Percentiles rank a stretch among this genome's conserved stretches.
These are phyloP conservation scores for Coregonus ussuriensis DNA, from an alignment of 2,797 vertebrate genomes.

Conservation along the genomic window DNA sequence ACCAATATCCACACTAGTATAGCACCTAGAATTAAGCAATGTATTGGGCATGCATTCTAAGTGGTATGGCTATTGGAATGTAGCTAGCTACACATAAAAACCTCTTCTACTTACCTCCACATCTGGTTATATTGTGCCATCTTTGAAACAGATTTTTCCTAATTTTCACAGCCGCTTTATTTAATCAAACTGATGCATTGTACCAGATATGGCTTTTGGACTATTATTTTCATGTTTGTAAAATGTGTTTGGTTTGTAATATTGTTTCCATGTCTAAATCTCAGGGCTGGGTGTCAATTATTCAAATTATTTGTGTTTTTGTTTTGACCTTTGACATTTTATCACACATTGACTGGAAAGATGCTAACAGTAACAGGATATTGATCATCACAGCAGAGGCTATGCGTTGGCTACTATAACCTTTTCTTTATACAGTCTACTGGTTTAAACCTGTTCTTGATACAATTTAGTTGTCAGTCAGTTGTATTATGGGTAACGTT, in stretches of 20 bases:
- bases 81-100: neutral
- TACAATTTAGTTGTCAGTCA: conserved; percentile 27
- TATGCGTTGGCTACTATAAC: conserved; percentile 16
- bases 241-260: conserved; percentile 38
- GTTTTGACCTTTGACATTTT: conserved; percentile 4
- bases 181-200: conserved; percentile 37
- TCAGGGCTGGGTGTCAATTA: conserved; percentile 74
- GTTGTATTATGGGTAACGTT: conserved; percentile 31
- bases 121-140: conserved; percentile 51
- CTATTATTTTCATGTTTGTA: conserved; percentile 31
- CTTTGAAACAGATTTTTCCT: conserved; percentile 16
- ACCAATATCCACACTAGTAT: neutral
- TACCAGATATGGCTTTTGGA: conserved; percentile 60
- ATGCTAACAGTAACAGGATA: conserved; percentile 40
- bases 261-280: conserved; percentile 64
- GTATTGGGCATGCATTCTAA: neutral
- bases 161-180: conserved; percentile 23
- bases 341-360: conserved; percentile 38
- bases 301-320: conserved; percentile 30
- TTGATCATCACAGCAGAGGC: conserved; percentile 25
- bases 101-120: conserved; percentile 11
- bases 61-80: neutral
- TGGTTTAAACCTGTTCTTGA: neutral
- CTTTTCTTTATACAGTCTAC: neutral
- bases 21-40: neutral